phyloP scores from a whole-genome alignment of 2,888 invertebrate genomes.

The Spodoptera littoralis region DNA sequence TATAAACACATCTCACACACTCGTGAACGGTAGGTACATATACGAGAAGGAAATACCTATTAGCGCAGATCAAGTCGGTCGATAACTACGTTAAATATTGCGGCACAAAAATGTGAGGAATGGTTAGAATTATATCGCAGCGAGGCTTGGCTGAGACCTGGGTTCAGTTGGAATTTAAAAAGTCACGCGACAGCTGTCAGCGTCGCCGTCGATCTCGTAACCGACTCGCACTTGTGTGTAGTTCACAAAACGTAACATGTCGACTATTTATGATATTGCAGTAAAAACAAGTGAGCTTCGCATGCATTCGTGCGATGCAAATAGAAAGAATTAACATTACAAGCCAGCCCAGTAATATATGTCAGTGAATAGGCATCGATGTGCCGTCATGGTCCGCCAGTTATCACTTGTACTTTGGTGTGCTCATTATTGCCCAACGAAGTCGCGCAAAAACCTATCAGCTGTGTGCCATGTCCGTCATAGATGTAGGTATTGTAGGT shows the following conservation, averaged over 20 bases:
- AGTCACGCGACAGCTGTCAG: constrained; percentile 20
- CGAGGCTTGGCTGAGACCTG: background rate
- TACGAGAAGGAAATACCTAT: too few relatives aligned
- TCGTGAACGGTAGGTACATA: too few relatives aligned
- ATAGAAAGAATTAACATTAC: constrained; percentile 16
- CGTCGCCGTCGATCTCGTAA: background rate
- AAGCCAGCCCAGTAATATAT: constrained; percentile 14
- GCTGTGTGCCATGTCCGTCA: background rate
- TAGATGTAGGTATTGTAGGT: background rate
- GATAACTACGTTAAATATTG: too few relatives aligned
- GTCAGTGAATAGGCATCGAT: constrained; percentile 17
- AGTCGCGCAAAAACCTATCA: constrained; percentile 4
- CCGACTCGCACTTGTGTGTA: background rate
- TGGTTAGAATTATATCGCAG: too few relatives aligned
- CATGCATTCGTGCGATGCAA: constrained; percentile 23
- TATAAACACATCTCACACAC: too few relatives aligned
- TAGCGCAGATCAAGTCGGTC: too few relatives aligned
- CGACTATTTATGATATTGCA: background rate
- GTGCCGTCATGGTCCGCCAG: constrained; percentile 25
- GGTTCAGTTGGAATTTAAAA: background rate
- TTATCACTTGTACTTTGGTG: background rate
- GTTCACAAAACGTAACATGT: constrained; percentile 4
- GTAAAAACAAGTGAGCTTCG: constrained; percentile 16
- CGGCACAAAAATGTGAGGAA: too few relatives aligned
- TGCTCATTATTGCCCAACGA: constrained; percentile 3